These are phyloP conservation scores for Augochlora pura DNA, from an alignment of 1,140 invertebrate genomes.

Conservation along the genomic window DNA sequence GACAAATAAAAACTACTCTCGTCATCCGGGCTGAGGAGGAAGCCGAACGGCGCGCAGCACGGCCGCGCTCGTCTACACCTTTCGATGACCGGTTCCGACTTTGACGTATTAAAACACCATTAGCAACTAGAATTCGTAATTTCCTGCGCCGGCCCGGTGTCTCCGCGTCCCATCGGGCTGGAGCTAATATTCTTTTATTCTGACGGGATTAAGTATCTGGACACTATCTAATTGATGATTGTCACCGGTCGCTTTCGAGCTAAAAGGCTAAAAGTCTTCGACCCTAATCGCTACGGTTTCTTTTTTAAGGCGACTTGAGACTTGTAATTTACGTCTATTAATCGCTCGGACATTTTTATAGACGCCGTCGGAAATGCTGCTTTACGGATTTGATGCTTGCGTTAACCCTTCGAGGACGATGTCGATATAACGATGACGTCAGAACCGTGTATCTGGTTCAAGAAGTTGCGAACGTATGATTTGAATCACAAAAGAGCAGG, in stretches of 20 bases:
- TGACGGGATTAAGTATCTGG: neutral
- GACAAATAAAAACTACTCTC: constrained; percentile 75
- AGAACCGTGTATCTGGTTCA: too few relatives aligned
- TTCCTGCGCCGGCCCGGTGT: neutral
- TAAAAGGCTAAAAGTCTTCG: neutral
- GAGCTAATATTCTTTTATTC: neutral
- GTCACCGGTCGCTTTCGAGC: neutral
- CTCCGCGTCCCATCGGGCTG: neutral
- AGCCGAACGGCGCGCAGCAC: constrained; percentile 50
- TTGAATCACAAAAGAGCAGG: too few relatives aligned
- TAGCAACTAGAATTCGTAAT: constrained; percentile 20
- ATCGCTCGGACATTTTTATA: neutral
- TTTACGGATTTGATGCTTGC: neutral
- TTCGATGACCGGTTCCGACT: constrained; percentile 19
- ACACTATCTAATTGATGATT: neutral
- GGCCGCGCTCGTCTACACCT: constrained; percentile 58
- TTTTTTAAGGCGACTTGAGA: too few relatives aligned
- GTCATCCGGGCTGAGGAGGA: constrained; percentile 72
- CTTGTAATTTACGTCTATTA: too few relatives aligned
- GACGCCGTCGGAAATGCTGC: neutral
- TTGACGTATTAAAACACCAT: constrained; percentile 39
- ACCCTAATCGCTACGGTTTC: neutral
- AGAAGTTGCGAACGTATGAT: too few relatives aligned
- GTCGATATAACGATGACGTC: too few relatives aligned
- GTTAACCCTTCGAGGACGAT: too few relatives aligned